A percentile compares a stretch with the other conserved stretches of the same genome.
These are phyloP conservation scores for Bombus superbus DNA, from an alignment of 1,140 invertebrate genomes.

Conservation along the genomic window DNA sequence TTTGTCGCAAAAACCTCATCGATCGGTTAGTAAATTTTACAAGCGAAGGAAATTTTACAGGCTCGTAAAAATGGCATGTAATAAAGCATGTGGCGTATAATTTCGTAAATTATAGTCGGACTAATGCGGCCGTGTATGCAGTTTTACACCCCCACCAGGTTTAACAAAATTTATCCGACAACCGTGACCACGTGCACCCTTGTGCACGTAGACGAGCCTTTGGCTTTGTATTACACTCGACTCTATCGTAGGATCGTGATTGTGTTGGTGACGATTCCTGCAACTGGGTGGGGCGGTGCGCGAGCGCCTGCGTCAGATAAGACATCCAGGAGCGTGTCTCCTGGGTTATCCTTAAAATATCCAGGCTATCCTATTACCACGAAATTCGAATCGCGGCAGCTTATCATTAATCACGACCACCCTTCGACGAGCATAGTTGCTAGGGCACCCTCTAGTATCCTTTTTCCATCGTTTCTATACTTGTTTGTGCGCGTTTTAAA, in stretches of 20 bases:
- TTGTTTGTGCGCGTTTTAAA: conserved; percentile 41
- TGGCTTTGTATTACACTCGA: background rate
- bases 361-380: conserved; percentile 69
- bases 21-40: conserved; percentile 11
- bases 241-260: background rate
- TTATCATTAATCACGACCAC: conserved; percentile 68
- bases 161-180: conserved; percentile 44
- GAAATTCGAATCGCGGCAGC: conserved; percentile 71
- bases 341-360: conserved; percentile 72
- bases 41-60: background rate
- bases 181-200: conserved; percentile 37
- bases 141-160: background rate
- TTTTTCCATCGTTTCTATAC: conserved; percentile 5
- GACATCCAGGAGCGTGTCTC: conserved; percentile 68
- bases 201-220: background rate
- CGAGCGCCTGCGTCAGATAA: conserved; percentile 62
- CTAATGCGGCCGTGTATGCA: conserved; percentile 6
- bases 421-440: conserved; percentile 26
- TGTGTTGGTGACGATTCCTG: conserved; percentile 44
- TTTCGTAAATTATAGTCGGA: conserved; percentile 38
- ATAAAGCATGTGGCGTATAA: conserved; percentile 2
- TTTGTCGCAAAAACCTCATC: background rate
- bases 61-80: background rate
- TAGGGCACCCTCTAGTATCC: conserved; percentile 3
- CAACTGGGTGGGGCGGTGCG: conserved; percentile 64